These are phyloP conservation scores for Calidris pugnax DNA, from an alignment of 2,113 vertebrate genomes.

Conservation along the genomic window DNA sequence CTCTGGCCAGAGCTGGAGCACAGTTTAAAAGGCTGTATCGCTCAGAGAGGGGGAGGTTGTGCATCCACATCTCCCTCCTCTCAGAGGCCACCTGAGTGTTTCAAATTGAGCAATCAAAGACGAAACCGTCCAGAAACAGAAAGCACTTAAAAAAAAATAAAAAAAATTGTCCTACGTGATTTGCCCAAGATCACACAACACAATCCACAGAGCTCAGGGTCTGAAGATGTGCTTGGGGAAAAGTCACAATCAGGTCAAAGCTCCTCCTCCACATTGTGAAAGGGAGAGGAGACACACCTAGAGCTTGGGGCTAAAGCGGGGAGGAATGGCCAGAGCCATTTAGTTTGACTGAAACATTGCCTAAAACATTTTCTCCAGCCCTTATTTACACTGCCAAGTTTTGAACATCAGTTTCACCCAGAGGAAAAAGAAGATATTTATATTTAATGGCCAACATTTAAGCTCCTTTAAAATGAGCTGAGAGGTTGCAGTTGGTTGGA, in stretches of 20 bases:
- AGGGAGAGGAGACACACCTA: not conserved
- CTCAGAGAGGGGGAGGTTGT: not conserved
- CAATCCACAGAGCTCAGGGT: not conserved
- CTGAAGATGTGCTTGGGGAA: not conserved
- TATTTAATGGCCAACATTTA: conserved; percentile 60
- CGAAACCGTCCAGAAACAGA: not conserved
- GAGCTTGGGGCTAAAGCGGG: not conserved
- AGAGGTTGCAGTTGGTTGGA: conserved; percentile 26
- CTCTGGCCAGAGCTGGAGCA: not conserved
- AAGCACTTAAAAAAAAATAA: not conserved
- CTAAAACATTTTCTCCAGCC: conserved; percentile 29
- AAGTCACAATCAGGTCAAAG: not conserved
- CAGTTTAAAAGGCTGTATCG: not conserved
- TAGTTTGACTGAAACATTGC: not conserved
- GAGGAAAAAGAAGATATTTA: conserved; percentile 56
- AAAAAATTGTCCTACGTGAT: not conserved
- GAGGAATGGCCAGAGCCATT: not conserved
- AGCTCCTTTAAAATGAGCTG: conserved; percentile 44
- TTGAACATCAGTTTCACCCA: conserved; percentile 36
- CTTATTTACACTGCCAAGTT: conserved; percentile 49
- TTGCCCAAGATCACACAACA: not conserved
- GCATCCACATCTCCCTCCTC: not conserved
- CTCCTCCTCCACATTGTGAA: not conserved
- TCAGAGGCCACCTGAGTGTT: not conserved
- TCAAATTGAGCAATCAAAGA: not conserved